A percentile compares a stretch with the other conserved stretches of the same genome.
phyloP scores from a whole-genome alignment of 2,113 vertebrate genomes.

The Lanius collurio region DNA sequence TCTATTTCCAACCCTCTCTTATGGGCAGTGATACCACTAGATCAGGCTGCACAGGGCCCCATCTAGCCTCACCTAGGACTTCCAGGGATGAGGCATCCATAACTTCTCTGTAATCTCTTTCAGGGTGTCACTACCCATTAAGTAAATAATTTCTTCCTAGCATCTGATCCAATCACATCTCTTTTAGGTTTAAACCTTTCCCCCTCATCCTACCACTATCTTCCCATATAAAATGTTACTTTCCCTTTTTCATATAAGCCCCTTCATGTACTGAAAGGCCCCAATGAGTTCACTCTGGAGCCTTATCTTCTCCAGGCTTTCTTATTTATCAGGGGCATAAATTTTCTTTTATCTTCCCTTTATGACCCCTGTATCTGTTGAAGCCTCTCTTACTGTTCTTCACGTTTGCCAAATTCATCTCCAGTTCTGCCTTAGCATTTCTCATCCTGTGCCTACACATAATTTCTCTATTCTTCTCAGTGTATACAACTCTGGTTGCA shows the following conservation, averaged over 20 bases:
- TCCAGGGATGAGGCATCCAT: background rate
- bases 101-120: background rate
- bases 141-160: background rate
- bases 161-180: background rate
- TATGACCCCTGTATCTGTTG: background rate
- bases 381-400: background rate
- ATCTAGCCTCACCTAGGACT: background rate
- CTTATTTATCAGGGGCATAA: rapidly evolving
- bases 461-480: background rate
- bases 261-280: background rate
- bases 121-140: background rate
- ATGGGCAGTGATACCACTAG: background rate
- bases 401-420: background rate
- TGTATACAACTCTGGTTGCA: background rate
- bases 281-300: background rate
- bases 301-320: background rate
- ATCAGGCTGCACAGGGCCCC: background rate
- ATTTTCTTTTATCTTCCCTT: background rate
- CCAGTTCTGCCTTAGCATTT: background rate
- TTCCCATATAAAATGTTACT: background rate
- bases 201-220: background rate
- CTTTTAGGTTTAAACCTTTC: background rate
- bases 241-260: background rate
- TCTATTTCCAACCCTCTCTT: background rate
- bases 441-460: background rate